Evolutionary conservation across 2,113 vertebrate species (phyloP).

Genomic region (Petromus typicus): DNA sequence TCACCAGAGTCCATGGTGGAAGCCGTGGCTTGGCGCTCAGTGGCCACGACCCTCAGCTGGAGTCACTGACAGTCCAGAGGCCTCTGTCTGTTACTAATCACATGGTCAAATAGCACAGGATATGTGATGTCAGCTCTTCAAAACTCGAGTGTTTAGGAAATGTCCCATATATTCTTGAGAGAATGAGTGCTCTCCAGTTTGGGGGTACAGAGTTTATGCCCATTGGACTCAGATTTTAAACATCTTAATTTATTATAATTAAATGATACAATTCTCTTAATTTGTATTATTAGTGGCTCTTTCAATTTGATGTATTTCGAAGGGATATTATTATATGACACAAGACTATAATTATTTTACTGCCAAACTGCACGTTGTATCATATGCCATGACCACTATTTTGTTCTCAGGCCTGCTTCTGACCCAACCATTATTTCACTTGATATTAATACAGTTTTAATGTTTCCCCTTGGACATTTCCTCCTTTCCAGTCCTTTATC

Average conservation of each 20-base stretch:
- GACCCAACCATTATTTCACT: neutral
- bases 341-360: neutral
- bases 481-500: neutral
- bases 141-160: neutral
- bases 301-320: neutral
- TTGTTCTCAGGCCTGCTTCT: neutral
- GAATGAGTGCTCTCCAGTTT: neutral
- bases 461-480: neutral
- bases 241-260: neutral
- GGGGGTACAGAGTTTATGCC: too few species aligned
- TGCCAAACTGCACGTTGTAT: neutral
- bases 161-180: neutral
- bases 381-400: neutral
- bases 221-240: neutral
- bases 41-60: neutral
- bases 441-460: neutral
- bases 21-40: accelerated
- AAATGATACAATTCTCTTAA: neutral
- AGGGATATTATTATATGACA: neutral
- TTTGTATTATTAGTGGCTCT: neutral
- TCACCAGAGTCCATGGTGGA: neutral
- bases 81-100: neutral
- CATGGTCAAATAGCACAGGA: neutral
- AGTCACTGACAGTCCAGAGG: too few species aligned
- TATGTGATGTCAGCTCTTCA: neutral